These are phyloP conservation scores for Lichenostomus cassidix DNA, from an alignment of 2,113 vertebrate genomes.

Conservation along the genomic window DNA sequence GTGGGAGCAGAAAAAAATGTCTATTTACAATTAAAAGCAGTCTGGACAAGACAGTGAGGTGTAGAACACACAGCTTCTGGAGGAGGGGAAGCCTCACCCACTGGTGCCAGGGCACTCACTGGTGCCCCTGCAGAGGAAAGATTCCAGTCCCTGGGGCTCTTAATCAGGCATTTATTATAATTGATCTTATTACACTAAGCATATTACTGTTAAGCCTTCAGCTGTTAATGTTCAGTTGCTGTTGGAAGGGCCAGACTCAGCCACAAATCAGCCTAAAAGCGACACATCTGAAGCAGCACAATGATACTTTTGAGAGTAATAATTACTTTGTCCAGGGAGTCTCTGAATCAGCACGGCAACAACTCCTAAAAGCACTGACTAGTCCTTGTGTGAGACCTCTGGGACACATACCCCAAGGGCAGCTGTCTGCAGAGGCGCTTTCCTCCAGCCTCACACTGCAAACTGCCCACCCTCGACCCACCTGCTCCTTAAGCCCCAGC, in stretches of 20 bases:
- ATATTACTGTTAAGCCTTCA: constrained; percentile 46
- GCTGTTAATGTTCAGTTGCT: neutral
- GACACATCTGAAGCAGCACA: neutral
- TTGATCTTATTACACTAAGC: constrained; percentile 56
- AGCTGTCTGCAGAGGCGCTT: neutral
- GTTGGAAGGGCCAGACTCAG: neutral
- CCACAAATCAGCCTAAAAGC: neutral
- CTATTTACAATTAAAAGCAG: neutral
- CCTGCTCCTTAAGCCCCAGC: neutral
- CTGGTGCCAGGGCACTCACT: neutral
- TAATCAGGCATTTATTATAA: constrained; percentile 63
- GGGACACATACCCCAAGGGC: neutral
- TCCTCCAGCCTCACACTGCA: neutral
- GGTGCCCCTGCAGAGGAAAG: neutral
- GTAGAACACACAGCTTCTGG: neutral
- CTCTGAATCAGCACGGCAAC: neutral
- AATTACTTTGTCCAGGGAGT: neutral
- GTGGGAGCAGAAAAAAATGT: neutral
- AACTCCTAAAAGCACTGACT: neutral
- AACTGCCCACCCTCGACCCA: neutral
- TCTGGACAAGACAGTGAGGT: neutral
- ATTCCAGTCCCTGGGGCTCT: neutral
- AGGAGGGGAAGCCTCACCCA: neutral
- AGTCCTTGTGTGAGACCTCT: neutral
- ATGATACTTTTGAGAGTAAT: neutral